A percentile compares a stretch with the other conserved stretches of the same genome.
Evolutionary conservation across 2,797 vertebrate genomes (phyloP).

Genomic region (Cossypha dichroa): DNA sequence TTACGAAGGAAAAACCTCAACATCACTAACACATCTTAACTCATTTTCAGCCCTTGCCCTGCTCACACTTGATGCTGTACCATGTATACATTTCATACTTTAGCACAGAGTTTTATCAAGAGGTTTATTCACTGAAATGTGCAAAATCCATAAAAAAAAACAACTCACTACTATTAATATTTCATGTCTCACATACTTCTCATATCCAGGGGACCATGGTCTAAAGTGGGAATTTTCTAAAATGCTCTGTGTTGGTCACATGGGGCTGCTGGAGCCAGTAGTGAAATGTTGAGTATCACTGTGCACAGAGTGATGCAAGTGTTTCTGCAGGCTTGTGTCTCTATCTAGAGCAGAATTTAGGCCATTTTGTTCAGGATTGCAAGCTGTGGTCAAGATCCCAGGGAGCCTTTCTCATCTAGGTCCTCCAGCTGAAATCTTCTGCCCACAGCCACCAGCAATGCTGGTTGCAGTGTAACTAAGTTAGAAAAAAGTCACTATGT

Average conservation of each 20-base stretch:
- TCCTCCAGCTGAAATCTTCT: neutral
- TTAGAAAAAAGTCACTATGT: fast-evolving
- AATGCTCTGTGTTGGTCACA: neutral
- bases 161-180: neutral
- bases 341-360: neutral
- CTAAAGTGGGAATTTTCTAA: neutral
- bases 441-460: neutral
- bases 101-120: conserved; percentile 20
- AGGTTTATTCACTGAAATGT: conserved; percentile 35
- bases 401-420: neutral
- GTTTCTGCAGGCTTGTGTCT: neutral
- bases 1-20: conserved; percentile 39
- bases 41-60: neutral
- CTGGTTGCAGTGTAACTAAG: neutral
- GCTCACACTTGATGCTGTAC: neutral
- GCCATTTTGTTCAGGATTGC: neutral
- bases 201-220: neutral
- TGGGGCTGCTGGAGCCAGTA: neutral
- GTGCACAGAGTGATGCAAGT: fast-evolving
- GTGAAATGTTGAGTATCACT: neutral
- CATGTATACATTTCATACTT: neutral
- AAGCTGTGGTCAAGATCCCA: neutral
- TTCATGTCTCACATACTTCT: neutral
- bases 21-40: conserved; percentile 20
- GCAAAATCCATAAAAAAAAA: neutral